phyloP scores from a whole-genome alignment of 1,140 invertebrate species.

The Aricia agestis region DNA sequence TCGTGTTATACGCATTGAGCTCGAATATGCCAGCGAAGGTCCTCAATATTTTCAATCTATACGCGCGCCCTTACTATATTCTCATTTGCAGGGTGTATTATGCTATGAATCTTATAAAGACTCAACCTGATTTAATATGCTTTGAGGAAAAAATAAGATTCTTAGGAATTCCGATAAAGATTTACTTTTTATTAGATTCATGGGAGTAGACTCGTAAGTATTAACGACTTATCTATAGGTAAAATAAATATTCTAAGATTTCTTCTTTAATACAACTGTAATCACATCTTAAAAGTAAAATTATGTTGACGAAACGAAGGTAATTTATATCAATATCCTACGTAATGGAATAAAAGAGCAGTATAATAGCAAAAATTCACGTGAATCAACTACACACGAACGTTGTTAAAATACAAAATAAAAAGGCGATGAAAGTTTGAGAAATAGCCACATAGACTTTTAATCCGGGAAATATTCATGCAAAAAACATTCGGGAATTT shows the following conservation, averaged over 20 bases:
- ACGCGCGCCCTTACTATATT: constrained; percentile 60
- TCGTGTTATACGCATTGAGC: constrained; percentile 52
- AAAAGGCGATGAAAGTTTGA: constrained; percentile 10
- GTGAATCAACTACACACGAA: not conserved
- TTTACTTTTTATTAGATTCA: constrained; percentile 1
- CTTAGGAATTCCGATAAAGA: constrained; percentile 11
- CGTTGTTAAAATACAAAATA: constrained; percentile 2
- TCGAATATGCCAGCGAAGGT: constrained; percentile 62
- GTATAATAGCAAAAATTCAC: not conserved
- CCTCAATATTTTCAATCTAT: constrained; percentile 75
- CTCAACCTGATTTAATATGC: constrained; percentile 54
- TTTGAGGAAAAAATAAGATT: constrained; percentile 30
- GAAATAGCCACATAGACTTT: constrained; percentile 11
- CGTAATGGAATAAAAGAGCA: not conserved
- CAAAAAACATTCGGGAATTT: constrained; percentile 16
- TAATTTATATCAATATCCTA: not conserved
- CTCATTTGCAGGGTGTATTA: constrained; percentile 67
- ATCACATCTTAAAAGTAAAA: not conserved
- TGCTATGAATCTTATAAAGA: constrained; percentile 70
- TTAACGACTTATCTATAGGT: not conserved
- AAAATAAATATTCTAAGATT: not conserved
- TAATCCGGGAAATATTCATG: constrained; percentile 13
- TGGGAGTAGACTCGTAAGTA: not conserved
- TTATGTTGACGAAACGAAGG: too few relatives aligned
- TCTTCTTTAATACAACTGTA: not conserved